A percentile compares a stretch with the other conserved stretches of the same genome.
Evolutionary conservation across 1,140 invertebrate genomes (phyloP).

Genomic region (Caerostris extrusa): DNA sequence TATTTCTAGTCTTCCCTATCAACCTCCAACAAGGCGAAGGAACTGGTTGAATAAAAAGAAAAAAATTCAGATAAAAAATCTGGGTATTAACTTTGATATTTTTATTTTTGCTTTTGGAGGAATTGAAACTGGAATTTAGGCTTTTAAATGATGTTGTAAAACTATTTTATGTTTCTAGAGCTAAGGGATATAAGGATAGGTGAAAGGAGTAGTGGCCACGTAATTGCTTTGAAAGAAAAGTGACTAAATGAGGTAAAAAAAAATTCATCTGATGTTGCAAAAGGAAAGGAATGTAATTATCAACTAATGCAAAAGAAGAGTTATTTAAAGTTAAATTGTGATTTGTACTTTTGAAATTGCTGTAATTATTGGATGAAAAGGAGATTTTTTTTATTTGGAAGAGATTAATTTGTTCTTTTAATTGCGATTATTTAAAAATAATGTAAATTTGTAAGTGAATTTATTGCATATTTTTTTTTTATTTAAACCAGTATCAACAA

Average conservation of each 20-base stretch:
- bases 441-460: no score
- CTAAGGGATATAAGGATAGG: background rate
- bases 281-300: constrained; percentile 61
- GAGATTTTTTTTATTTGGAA: background rate
- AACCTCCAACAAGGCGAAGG: constrained; percentile 25
- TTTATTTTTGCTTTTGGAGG: constrained; percentile 24
- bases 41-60: background rate
- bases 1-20: constrained; percentile 50
- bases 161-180: constrained; percentile 55
- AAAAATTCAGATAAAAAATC: constrained; percentile 66
- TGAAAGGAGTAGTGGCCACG: background rate
- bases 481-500: no score
- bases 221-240: constrained; percentile 34
- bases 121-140: constrained; percentile 52
- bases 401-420: constrained; percentile 1
- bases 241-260: background rate
- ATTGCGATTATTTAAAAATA: background rate
- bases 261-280: background rate
- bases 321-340: constrained; percentile 47
- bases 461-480: no score
- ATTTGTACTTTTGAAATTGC: constrained; percentile 10
- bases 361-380: constrained; percentile 34
- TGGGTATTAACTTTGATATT: constrained; percentile 68
- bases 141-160: constrained; percentile 69
- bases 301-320: constrained; percentile 29